phyloP scores from a whole-genome alignment of 92 coral and sea anemone species.

The Epizoanthus rinbou region DNA sequence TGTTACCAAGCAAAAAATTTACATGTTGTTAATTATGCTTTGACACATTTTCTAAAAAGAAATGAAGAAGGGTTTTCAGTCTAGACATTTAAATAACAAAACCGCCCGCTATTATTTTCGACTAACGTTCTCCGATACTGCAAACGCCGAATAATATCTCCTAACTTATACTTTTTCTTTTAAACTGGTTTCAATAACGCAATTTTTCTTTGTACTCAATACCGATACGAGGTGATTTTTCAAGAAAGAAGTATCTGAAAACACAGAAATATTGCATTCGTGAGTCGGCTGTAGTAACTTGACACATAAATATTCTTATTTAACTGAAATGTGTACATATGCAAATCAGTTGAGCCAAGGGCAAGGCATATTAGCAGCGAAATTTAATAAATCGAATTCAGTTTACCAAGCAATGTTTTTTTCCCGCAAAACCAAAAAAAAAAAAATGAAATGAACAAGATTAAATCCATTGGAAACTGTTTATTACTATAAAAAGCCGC shows the following conservation, averaged over 20 bases:
- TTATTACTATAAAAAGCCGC: neutral
- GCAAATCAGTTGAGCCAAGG: neutral
- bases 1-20: too few species aligned
- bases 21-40: too few species aligned
- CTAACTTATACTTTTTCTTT: too few species aligned
- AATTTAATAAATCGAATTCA: neutral
- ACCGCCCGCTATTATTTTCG: neutral
- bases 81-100: slow-evolving; percentile 8
- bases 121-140: neutral
- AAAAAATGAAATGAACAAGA: too few species aligned
- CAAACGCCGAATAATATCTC: neutral
- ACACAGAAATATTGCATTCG: neutral
- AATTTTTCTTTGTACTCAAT: too few species aligned
- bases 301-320: neutral
- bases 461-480: neutral
- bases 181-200: too few species aligned
- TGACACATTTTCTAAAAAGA: too few species aligned
- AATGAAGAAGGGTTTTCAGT: neutral
- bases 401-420: neutral
- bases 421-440: too few species aligned
- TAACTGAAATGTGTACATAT: slow-evolving; percentile 1
- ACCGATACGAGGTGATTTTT: too few species aligned
- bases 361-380: neutral
- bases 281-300: neutral
- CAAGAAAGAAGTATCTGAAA: neutral